phyloP scores from a whole-genome alignment of 2,113 vertebrate species.

The Quiscalus mexicanus region DNA sequence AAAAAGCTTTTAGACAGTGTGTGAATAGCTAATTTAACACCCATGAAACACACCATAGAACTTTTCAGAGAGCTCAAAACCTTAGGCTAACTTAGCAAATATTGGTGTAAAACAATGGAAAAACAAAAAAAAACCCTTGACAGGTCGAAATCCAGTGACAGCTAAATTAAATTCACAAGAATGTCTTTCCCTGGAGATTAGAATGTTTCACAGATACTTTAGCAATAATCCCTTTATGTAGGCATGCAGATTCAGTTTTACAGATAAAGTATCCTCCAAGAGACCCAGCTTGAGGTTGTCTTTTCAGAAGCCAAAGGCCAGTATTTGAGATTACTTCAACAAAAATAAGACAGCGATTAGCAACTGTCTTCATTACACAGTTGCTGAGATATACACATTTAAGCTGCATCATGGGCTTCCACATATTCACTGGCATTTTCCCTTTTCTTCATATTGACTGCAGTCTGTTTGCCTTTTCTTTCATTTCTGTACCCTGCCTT shows the following conservation, averaged over 20 bases:
- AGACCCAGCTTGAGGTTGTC: not conserved
- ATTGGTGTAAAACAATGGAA: not conserved
- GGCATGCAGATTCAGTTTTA: not conserved
- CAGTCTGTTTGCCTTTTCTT: not conserved
- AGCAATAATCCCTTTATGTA: not conserved
- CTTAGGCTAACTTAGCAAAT: not conserved
- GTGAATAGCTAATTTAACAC: not conserved
- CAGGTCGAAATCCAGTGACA: not conserved
- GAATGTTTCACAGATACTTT: not conserved
- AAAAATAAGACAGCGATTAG: not conserved
- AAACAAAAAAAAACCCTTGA: not conserved
- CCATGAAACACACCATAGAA: not conserved
- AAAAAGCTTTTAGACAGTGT: not conserved
- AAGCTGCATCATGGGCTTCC: not conserved
- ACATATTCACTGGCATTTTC: not conserved
- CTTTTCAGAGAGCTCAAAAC: not conserved
- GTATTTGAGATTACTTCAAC: not conserved
- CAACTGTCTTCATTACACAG: not conserved
- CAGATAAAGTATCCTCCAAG: not conserved
- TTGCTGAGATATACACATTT: not conserved
- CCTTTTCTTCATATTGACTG: not conserved
- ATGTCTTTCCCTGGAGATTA: not conserved
- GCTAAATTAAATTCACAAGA: not conserved
- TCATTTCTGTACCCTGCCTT: not conserved
- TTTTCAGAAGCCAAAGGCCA: not conserved